A percentile compares a stretch with the other conserved stretches of the same genome.
Evolutionary conservation across 1,140 invertebrate species (phyloP).

Genomic region (Phortica variegata): DNA sequence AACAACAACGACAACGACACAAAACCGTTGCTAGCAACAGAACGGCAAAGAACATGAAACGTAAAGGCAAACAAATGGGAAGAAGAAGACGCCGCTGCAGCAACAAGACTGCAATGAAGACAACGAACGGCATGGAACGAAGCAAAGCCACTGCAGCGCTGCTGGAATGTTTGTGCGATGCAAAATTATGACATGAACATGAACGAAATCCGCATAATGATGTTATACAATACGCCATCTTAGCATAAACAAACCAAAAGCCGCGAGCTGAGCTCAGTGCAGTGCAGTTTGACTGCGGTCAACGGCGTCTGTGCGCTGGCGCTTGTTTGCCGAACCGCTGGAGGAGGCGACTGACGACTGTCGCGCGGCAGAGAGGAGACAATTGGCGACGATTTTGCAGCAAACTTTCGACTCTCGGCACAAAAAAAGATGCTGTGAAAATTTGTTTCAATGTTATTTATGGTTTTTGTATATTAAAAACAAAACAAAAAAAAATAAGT

Average conservation of each 20-base stretch:
- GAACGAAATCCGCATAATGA: conserved; percentile 55
- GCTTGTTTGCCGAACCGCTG: conserved; percentile 16
- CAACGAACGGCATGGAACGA: conserved; percentile 27
- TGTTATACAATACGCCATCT: conserved; percentile 56
- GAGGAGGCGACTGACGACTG: conserved; percentile 9
- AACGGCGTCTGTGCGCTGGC: conserved; percentile 10
- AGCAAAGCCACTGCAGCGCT: neutral
- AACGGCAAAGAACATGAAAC: too few species aligned
- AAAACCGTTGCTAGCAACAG: conserved; percentile 11
- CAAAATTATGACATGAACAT: conserved; percentile 57
- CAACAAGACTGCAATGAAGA: too few species aligned
- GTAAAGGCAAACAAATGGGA: too few species aligned
- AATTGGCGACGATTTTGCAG: neutral
- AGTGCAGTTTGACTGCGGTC: neutral
- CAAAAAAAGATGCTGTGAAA: conserved; percentile 32
- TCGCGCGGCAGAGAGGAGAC: neutral
- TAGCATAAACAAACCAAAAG: conserved; percentile 46
- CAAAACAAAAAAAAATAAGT: too few species aligned
- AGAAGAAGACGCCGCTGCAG: conserved; percentile 31
- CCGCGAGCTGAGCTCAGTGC: conserved; percentile 25
- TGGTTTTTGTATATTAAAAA: too few species aligned
- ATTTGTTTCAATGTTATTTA: conserved; percentile 18
- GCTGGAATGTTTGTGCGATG: conserved; percentile 11
- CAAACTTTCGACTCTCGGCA: conserved; percentile 1
- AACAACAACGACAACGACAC: conserved; percentile 22